Evolutionary conservation across 37 sponge, comb jelly and placozoan genomes (phyloP), one percentile per base, ranked within the genome.

Genomic region (Lycopodina hypogea): DNA sequence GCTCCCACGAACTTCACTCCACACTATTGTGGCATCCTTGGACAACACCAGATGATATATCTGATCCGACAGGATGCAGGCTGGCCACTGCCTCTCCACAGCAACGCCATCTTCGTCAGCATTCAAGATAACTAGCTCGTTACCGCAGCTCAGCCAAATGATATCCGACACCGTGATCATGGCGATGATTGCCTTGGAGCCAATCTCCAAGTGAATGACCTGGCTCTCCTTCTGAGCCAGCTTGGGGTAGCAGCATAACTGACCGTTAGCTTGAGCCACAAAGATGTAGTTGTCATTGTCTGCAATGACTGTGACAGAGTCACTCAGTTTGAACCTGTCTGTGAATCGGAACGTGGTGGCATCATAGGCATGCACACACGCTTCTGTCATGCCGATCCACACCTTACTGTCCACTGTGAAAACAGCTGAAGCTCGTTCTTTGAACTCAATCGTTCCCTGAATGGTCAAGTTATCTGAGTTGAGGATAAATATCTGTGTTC

Each of bases 401-500:
- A 92, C 93, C 56, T 87, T 84, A 69, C 60, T 84, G 56, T 92
- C 93, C 23, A 92, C 73, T 28, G 89, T 74, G 66, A 71, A 70
- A 28, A 92, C 81, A 51, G 87, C 68, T 45, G 81, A 79, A 9
- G 89, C 85, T 21, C 78, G 58, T 26, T 87, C 85, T 28, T 81
- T 84, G 67, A 92, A 50, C 64, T 92, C 89, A 28, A 87, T 50
- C 30, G 81, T 87, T 22, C 85, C 93, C 62, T 84, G 82, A 21
- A 92, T 73, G 32, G 89, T 75, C 52, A 92, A 73, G 38, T 81
- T 81, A 8, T 87, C 85, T 7, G 85, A 81, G 50, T 84, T 88
- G 30, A 92, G 40, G 69, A 92, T 84, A 52, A 92, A 92, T 15
- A 92, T 78, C 36, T 92, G 93, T n/a, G 93, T 88, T 1, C 84